phyloP scores from a whole-genome alignment of 2,797 vertebrate genomes.

The Brachyrhaphis roseni region DNA sequence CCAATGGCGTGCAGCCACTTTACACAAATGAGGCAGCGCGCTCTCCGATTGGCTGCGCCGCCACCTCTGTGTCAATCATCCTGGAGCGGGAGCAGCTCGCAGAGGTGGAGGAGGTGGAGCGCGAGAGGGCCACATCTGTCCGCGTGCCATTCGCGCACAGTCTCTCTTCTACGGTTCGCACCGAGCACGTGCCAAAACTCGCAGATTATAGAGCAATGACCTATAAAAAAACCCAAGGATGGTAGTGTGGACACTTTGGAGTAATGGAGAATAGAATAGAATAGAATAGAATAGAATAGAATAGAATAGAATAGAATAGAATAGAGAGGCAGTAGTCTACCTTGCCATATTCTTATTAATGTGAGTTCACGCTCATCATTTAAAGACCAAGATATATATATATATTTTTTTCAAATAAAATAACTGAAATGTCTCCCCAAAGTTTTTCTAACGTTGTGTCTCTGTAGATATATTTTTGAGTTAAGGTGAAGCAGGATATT shows the following conservation, averaged over 20 bases:
- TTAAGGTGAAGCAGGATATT: neutral
- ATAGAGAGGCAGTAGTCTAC: neutral
- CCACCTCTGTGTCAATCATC: conserved; percentile 81
- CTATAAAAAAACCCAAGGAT: neutral
- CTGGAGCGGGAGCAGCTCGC: conserved; percentile 63
- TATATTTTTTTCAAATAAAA: neutral
- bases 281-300: conserved; percentile 14
- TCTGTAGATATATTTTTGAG: neutral
- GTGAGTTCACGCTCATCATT: neutral
- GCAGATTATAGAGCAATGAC: conserved; percentile 62
- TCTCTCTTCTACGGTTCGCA: conserved; percentile 70
- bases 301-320: conserved; percentile 20
- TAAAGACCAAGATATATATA: neutral
- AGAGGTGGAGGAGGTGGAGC: conserved; percentile 11
- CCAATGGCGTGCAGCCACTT: conserved; percentile 78
- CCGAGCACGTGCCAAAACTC: conserved; percentile 85
- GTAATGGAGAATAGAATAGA: conserved; percentile 11
- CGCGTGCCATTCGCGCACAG: conserved; percentile 76
- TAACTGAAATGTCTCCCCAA: neutral
- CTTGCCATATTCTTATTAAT: neutral
- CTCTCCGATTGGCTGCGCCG: conserved; percentile 79
- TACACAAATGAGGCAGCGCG: conserved; percentile 67
- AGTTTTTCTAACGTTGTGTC: neutral
- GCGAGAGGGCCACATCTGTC: conserved; percentile 70
- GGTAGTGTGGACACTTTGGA: neutral